Evolutionary conservation across 2,797 vertebrate genomes (phyloP), one percentile per base, ranked within the genome.

Genomic region (Caiman crocodilus): DNA sequence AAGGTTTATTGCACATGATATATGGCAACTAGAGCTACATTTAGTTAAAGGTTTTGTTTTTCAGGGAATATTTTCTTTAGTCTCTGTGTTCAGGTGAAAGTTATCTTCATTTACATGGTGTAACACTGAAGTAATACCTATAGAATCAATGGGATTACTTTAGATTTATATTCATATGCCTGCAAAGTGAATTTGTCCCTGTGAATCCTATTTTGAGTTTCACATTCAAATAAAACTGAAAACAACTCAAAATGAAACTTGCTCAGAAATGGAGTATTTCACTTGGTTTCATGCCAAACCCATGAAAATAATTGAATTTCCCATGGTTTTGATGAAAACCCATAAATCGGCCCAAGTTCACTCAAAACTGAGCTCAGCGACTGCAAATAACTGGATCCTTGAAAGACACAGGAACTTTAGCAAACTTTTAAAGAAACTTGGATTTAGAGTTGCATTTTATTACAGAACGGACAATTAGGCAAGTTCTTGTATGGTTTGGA

Each of bases 271-370:
- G 76, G 14, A 56, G 16, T 74, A 71, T 84, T 94, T 50, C 84
- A 2, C 14, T 89, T 94, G 91, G 78, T 57, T 13, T 4, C 0
- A 23, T 73, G 88, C 82, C 86, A 94, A 93, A 94, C 1, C 75
- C 67, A 81, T 59, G 92, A 28, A n/a, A 92, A 94, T 81, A 95
- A 90, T 83, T 94, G 26, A 89, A 91, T 95, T 95, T 93, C 77
- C 88, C 56, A 80, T 42, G 56, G 69, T 96, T 95, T 84, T 91
- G 73, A 92, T 91, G 28, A 79, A 85, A 87, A 65, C 42, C n/a
- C 13, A 73, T 12, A 56, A 79, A 81, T 0, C 0, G 4, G 57
- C 91, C 42, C 90, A 89, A 84, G 69, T 78, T 89, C 0, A 0
- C 65, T 88, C 58, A 74, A 59, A 82, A 21, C 8, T 1, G 58